Evolutionary conservation across 2,797 vertebrate genomes (phyloP).

Genomic region (Gobio occitaniae): DNA sequence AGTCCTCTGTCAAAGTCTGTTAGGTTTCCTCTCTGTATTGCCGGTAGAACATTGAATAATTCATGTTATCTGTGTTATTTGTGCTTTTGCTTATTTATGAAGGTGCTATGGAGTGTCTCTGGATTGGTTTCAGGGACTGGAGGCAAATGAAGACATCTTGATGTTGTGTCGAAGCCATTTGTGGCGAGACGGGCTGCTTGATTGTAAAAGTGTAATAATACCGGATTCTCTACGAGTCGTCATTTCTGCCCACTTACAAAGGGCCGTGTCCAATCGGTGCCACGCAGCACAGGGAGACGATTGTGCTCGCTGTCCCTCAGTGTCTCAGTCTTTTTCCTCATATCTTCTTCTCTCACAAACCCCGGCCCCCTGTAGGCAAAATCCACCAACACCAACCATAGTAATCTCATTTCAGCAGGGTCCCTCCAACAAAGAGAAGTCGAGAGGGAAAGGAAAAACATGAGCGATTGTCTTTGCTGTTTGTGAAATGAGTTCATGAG

Average conservation of each 20-base stretch:
- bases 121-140: constrained; percentile 61
- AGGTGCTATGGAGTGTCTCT: constrained; percentile 60
- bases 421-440: constrained; percentile 58
- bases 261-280: constrained; percentile 64
- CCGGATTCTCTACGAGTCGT: constrained; percentile 63
- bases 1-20: constrained; percentile 73
- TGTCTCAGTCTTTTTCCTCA: constrained; percentile 54
- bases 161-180: constrained; percentile 36
- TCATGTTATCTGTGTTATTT: constrained; percentile 78
- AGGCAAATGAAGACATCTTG: constrained; percentile 73
- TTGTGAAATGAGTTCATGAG: constrained; percentile 46
- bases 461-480: constrained; percentile 50
- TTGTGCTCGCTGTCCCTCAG: constrained; percentile 56
- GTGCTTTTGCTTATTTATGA: constrained; percentile 78
- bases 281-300: constrained; percentile 63
- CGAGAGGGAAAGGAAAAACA: constrained; percentile 32
- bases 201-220: constrained; percentile 69
- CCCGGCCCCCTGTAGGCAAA: constrained; percentile 62
- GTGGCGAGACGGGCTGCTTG: constrained; percentile 48
- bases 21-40: constrained; percentile 70
- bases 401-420: constrained; percentile 71
- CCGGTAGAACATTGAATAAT: constrained; percentile 75
- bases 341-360: constrained; percentile 39
- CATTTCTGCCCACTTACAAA: constrained; percentile 59
- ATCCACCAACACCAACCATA: constrained; percentile 62